Conservation (phyloP, 1,140 invertebrate species). For the Drosophila aff. region DNA sequence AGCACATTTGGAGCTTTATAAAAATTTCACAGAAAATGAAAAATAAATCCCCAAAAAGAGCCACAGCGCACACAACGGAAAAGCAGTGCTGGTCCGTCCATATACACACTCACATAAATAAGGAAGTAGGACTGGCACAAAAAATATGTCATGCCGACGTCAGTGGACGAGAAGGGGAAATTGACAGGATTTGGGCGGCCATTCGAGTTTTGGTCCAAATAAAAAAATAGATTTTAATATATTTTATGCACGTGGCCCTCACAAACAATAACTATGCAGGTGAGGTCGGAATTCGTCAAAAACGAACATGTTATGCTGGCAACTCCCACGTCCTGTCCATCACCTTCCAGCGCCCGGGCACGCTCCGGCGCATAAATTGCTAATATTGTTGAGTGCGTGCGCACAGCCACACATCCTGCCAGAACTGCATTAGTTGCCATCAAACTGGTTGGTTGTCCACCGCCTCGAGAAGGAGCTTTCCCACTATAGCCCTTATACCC, state of each 20-base stretch:
- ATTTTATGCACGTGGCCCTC: conserved; percentile 60
- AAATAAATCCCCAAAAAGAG: conserved; percentile 70
- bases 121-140: conserved; percentile 26
- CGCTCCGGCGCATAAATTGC: conserved; percentile 79
- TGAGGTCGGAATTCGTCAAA: conserved; percentile 74
- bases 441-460: conserved; percentile 48
- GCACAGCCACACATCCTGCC: conserved; percentile 24
- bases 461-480: conserved; percentile 19
- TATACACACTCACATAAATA: conserved; percentile 20
- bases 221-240: conserved; percentile 67
- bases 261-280: conserved; percentile 62
- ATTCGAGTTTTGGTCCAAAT: conserved; percentile 2
- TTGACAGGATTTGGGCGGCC: conserved; percentile 18
- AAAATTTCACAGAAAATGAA: conserved; percentile 77
- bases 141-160: conserved; percentile 35
- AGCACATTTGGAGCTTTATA: conserved; percentile 65
- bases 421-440: conserved; percentile 67
- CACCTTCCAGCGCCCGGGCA: conserved; percentile 36
- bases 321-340: conserved; percentile 35
- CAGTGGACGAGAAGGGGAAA: conserved; percentile 18
- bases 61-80: conserved; percentile 36
- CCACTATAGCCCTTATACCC: background rate
- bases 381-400: conserved; percentile 78
- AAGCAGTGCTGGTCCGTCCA: conserved; percentile 10
- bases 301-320: conserved; percentile 40